phyloP scores from a whole-genome alignment of 2,888 invertebrate genomes.

The Neria commutata region DNA sequence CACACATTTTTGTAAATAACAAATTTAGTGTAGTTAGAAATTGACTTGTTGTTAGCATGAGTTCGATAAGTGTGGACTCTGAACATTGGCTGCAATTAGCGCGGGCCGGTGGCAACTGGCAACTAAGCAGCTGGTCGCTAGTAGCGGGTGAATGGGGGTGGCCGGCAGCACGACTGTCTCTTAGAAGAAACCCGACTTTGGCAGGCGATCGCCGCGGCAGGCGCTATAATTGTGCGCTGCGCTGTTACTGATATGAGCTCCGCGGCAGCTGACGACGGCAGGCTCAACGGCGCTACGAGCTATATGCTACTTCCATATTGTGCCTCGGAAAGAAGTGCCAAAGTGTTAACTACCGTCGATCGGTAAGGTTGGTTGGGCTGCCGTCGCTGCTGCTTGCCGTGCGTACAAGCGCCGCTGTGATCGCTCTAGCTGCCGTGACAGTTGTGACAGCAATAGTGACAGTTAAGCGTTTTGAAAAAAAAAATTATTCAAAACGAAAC shows the following conservation, averaged over 20 bases:
- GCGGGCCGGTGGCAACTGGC: no score
- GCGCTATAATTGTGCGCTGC: neutral
- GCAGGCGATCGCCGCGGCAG: no score
- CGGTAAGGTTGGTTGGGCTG: conserved; percentile 34
- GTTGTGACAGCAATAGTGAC: no score
- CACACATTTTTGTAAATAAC: no score
- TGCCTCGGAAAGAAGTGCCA: conserved; percentile 34
- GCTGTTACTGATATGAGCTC: conserved; percentile 5
- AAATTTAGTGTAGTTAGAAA: no score
- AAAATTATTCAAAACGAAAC: no score
- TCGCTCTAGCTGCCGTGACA: no score
- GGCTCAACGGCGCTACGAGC: neutral
- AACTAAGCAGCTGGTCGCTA: no score
- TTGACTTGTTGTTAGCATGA: conserved; percentile 10
- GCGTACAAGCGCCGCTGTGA: no score
- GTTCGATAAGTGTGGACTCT: conserved; percentile 37
- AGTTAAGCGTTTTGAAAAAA: no score
- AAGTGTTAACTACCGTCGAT: conserved; percentile 39
- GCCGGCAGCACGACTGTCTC: neutral
- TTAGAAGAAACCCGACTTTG: neutral
- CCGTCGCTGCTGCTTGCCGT: neutral
- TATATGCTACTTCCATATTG: conserved; percentile 13
- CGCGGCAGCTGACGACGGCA: neutral
- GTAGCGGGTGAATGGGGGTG: no score
- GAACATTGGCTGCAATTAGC: no score